Evolutionary conservation across 2,888 invertebrate species (phyloP), one percentile per base, ranked within the genome.

Genomic region (Cataglyphis livida): DNA sequence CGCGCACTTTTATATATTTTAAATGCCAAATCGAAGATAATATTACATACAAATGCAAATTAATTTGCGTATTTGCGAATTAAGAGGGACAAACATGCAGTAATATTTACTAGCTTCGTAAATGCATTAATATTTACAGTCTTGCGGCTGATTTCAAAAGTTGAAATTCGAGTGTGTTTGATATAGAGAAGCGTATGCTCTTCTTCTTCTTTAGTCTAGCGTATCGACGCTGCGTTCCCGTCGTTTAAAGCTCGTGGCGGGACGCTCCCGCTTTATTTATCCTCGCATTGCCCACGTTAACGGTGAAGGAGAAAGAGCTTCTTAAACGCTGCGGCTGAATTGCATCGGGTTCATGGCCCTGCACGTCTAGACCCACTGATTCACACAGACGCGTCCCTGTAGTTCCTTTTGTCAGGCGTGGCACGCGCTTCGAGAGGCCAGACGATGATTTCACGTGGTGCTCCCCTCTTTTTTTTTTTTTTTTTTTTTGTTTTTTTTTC

Each of bases 291-390:
- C 21, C 82, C n/a, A 28, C 68, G 84, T 70, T 61, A 81, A 48
- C 82, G 83, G 71, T 74, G 79, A 81, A 83, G 65, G 84, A 82
- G 79, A 83, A 83, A 88, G 84, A 68, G 75, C 57, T 87, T 86
- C 87, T 78, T 83, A 84, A 88, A 87, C 88, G 84, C 85, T 86
- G 89, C 81, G 84, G 84, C 85, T 90, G 92, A 91, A 90, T 91
- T 89, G 90, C 92, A 88, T 87, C 88, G 91, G 86, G 92, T 92
- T 91, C 92, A 91, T 88, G 92, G 91, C 92, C 92, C 83, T 87
- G 68, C 84, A 85, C 90, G 91, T 92, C 91, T 92, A 90, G 90
- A 92, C 91, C 89, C 88, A 91, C 91, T 92, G 91, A 92, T 92
- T 92, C 92, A 92, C 91, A 85, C 89, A 78, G 78, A 84, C 82